Evolutionary conservation across 2,113 vertebrate genomes (phyloP).

Genomic region (Thalassoma bifasciatum): DNA sequence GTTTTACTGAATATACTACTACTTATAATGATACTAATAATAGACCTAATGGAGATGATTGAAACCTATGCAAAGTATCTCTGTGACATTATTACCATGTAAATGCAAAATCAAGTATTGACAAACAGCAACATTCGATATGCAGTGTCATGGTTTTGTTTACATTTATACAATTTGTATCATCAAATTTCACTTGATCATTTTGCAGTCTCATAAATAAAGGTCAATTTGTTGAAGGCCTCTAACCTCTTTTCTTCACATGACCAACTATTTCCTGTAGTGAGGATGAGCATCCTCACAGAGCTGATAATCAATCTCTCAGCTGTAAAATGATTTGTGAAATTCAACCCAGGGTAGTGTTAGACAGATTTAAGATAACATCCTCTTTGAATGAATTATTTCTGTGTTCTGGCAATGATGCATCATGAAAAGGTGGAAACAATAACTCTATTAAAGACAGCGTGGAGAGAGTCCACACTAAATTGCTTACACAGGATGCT

Average conservation of each 20-base stretch:
- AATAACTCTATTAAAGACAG: constrained; percentile 4
- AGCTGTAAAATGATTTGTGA: constrained; percentile 33
- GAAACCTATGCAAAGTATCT: too few species aligned
- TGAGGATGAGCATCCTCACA: constrained; percentile 11
- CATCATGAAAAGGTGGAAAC: not conserved
- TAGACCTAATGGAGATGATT: too few species aligned
- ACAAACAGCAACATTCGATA: too few species aligned
- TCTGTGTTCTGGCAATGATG: constrained; percentile 8
- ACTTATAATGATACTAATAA: too few species aligned
- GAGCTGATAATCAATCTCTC: constrained; percentile 10
- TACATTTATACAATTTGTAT: not conserved
- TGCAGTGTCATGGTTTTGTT: too few species aligned
- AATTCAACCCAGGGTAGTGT: constrained; percentile 1
- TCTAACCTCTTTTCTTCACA: not conserved
- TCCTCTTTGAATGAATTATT: not conserved
- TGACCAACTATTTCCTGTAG: constrained; percentile 4
- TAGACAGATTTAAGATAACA: constrained; percentile 13
- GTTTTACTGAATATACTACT: too few species aligned
- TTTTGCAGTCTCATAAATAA: not conserved
- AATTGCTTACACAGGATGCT: constrained; percentile 9
- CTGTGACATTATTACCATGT: too few species aligned
- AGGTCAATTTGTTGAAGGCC: not conserved
- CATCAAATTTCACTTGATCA: not conserved
- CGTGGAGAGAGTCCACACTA: constrained; percentile 17
- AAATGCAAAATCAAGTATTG: too few species aligned